phyloP scores from a whole-genome alignment of 1,140 invertebrate genomes.

The Argopecten irradians region DNA sequence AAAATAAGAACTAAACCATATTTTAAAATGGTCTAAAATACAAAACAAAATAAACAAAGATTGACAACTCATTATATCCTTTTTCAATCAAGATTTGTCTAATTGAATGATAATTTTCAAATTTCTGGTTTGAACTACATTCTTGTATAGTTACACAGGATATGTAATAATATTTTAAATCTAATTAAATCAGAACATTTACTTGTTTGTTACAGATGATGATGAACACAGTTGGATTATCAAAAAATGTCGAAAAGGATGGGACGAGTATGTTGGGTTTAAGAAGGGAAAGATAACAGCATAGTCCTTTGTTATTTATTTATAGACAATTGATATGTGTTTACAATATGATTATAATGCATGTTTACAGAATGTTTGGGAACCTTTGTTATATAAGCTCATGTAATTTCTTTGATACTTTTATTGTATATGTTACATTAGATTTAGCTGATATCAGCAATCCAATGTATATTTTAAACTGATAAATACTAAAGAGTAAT shows the following conservation, averaged over 20 bases:
- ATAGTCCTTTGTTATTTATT: neutral
- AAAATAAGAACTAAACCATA: no score
- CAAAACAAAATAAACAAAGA: no score
- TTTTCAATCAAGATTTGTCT: no score
- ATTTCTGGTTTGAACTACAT: no score
- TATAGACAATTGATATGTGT: neutral
- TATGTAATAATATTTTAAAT: neutral
- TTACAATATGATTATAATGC: neutral
- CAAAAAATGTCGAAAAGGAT: constrained; percentile 76
- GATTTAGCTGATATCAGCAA: neutral
- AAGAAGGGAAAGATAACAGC: constrained; percentile 48
- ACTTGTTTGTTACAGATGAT: constrained; percentile 72
- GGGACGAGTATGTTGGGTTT: constrained; percentile 76
- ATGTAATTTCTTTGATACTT: neutral
- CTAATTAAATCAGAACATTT: neutral
- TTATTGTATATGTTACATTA: neutral
- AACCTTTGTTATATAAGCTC: no score
- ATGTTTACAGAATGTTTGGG: neutral
- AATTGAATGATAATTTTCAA: no score
- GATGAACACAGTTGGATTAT: constrained; percentile 77
- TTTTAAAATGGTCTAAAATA: no score
- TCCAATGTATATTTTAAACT: no score
- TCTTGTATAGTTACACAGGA: no score
- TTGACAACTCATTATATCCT: no score
- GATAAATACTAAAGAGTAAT: no score